A percentile compares a stretch with the other conserved stretches of the same genome.
These are phyloP conservation scores for Hylaea fasciaria DNA, from an alignment of 2,888 invertebrate species.

Conservation along the genomic window DNA sequence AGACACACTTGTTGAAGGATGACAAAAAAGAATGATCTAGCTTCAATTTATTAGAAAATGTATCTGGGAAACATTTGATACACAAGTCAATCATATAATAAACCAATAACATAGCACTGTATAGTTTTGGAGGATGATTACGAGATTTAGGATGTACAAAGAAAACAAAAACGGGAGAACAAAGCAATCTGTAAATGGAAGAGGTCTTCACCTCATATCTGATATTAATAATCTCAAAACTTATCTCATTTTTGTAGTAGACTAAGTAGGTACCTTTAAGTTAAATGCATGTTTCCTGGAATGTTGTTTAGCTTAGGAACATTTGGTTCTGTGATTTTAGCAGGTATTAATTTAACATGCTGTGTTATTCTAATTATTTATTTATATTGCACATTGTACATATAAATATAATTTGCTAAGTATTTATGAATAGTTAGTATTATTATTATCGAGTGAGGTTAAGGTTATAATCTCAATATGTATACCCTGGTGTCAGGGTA, in stretches of 20 bases:
- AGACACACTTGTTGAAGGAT: slow-evolving; percentile 76
- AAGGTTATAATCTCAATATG: neutral
- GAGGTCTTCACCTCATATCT: no score
- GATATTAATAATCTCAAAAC: slow-evolving; percentile 41
- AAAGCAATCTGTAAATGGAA: no score
- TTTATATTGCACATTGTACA: slow-evolving; percentile 16
- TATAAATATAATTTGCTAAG: slow-evolving; percentile 27
- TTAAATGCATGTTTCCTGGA: slow-evolving; percentile 43
- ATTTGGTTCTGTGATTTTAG: slow-evolving; percentile 63
- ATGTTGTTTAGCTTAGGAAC: slow-evolving; percentile 35
- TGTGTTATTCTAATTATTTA: slow-evolving; percentile 30
- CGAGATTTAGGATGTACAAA: no score
- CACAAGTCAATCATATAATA: no score
- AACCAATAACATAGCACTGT: no score
- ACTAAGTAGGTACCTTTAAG: neutral
- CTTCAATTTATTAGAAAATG: slow-evolving; percentile 11
- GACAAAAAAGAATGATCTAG: slow-evolving; percentile 59
- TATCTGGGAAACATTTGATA: slow-evolving; percentile 28
- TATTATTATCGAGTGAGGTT: slow-evolving; percentile 3
- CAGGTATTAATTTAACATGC: slow-evolving; percentile 50
- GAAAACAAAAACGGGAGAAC: no score
- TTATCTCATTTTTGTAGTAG: no score
- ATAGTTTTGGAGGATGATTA: no score
- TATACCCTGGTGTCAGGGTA: no score
- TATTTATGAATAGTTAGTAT: slow-evolving; percentile 25